Percentiles rank a stretch among this genome's conserved stretches.
These are phyloP conservation scores for Diachasmimorpha longicaudata DNA, from an alignment of 1,140 invertebrate genomes.

Conservation along the genomic window DNA sequence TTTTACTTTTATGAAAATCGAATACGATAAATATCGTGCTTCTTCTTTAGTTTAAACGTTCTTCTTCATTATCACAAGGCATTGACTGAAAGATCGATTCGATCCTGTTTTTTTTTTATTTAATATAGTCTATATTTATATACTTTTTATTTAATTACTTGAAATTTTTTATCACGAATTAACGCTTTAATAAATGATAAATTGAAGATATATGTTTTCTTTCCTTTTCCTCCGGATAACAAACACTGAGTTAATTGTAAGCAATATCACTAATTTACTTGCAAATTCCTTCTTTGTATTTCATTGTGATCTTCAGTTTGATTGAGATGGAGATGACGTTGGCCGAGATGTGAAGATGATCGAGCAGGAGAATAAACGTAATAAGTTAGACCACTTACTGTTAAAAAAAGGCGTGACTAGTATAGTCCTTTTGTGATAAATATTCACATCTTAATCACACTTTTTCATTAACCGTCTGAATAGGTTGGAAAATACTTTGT, in stretches of 20 bases:
- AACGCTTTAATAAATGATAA: not conserved
- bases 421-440: conserved; percentile 49
- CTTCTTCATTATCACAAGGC: conserved; percentile 30
- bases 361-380: not conserved
- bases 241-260: not conserved
- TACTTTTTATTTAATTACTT: not conserved
- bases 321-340: not conserved
- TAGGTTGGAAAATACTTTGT: conserved; percentile 7
- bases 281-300: not conserved
- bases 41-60: conserved; percentile 10
- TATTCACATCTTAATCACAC: conserved; percentile 35
- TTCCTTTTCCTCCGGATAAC: not conserved
- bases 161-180: not conserved
- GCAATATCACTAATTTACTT: not conserved
- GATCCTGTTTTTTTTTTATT: not conserved
- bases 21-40: conserved; percentile 8
- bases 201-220: not conserved
- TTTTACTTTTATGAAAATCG: conserved; percentile 7
- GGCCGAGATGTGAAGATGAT: not conserved
- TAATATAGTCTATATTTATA: conserved; percentile 6
- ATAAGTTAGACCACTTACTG: conserved; percentile 48
- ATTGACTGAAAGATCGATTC: conserved; percentile 32
- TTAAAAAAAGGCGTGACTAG: conserved; percentile 57
- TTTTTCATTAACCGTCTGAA: not conserved
- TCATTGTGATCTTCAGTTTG: not conserved